Conservation (phyloP, 2,797 vertebrate species). For the Avahi laniger region DNA sequence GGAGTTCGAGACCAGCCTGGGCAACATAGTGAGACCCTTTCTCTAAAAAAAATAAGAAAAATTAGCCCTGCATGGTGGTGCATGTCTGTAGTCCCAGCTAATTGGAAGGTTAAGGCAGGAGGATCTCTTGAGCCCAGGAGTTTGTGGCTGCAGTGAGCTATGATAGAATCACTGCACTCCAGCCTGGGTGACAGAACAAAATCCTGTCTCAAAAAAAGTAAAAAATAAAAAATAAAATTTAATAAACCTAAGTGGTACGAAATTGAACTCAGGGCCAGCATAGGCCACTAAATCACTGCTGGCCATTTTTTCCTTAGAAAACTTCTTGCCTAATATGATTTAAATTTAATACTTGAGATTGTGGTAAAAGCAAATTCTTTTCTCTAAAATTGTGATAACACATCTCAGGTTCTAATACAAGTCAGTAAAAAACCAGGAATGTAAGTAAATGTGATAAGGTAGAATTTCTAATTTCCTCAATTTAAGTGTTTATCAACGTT, state of each 20-base stretch:
- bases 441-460: neutral
- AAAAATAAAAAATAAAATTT: conserved; percentile 58
- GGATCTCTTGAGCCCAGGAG: neutral
- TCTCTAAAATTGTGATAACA: neutral
- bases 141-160: neutral
- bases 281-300: conserved; percentile 38
- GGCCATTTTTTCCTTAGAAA: neutral
- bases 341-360: neutral
- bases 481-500: neutral
- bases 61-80: neutral
- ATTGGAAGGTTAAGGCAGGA: neutral
- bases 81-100: neutral
- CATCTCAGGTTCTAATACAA: neutral
- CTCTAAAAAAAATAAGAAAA: neutral
- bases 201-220: neutral
- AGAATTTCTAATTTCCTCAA: neutral
- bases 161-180: neutral
- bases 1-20: neutral
- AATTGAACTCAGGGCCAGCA: neutral
- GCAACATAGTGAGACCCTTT: neutral
- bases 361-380: neutral
- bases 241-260: neutral
- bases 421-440: neutral
- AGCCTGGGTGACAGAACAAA: neutral
- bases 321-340: neutral